Conservation (phyloP, 2,113 vertebrate genomes). For the Rhinolophus ferrumequinum region DNA sequence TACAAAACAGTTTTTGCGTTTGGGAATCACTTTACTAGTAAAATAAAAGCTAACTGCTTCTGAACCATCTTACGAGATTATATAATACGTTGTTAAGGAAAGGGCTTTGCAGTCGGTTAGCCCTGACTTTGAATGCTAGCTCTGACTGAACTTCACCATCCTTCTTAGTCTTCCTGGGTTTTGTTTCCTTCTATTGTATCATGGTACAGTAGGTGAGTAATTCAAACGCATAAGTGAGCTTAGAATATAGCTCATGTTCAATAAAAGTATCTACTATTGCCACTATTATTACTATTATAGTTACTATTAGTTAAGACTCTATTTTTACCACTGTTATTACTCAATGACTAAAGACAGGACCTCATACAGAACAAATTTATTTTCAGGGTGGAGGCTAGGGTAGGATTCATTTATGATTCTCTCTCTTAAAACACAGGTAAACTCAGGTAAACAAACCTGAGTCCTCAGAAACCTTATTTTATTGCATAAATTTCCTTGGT, state of each 20-base stretch:
- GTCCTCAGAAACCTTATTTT: constrained; percentile 50
- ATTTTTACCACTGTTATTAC: neutral
- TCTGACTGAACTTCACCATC: neutral
- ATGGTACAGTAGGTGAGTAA: neutral
- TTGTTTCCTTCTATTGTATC: neutral
- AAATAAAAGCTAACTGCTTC: neutral
- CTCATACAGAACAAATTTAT: constrained; percentile 30
- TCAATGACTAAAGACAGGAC: neutral
- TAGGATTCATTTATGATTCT: constrained; percentile 45
- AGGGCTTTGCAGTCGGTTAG: neutral
- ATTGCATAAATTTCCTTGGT: neutral
- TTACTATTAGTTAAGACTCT: neutral
- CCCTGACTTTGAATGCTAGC: neutral
- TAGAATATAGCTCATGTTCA: neutral
- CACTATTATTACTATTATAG: constrained; percentile 7
- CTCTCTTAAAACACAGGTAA: constrained; percentile 52
- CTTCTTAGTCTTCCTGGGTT: neutral
- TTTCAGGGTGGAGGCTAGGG: neutral
- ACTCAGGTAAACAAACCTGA: constrained; percentile 52
- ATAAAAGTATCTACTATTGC: neutral
- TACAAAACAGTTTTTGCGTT: neutral
- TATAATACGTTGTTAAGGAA: neutral
- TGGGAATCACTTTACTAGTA: neutral
- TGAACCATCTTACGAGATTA: neutral
- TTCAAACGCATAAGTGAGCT: neutral